Base-by-base conservation (phyloP, 1,140 invertebrate species). In the Marisa cornuarietis region DNA sequence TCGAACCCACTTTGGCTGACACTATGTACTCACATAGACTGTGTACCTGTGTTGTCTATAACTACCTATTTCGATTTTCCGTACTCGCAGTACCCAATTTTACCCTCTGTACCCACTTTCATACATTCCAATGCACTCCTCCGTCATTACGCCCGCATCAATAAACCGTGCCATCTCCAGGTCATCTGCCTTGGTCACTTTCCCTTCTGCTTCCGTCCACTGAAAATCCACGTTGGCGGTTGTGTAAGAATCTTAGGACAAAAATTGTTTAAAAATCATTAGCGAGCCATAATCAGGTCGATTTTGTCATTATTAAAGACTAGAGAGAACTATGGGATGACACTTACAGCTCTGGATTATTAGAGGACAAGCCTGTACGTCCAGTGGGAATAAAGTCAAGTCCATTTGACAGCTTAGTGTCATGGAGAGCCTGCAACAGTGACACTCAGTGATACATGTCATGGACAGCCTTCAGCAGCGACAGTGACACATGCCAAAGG, bases 221-320 rank as follows among this genome's bases (percentile, higher is more conserved):
- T 68, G n/a, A 62, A 82, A 85, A 31, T 81, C 75, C 49, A 85
- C 81, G 68, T 85, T 83, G 4, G 79, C 82, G 49, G 74, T 76
- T 18, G 81, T 83, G 71, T 83, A 83, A n/a, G 80, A 82, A 79
- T 83, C 84, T 85, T 5, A 80, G 74, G n/a, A 65, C 24, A 22
- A 74, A n/a, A 31, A 26, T 42, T 42, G 31, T 42, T 42, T 42
- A 42, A 42, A 42, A 42, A 42, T 42, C 6, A 42, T 42, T 42
- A 42, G 31, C 31, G 2, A 6, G 31, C 31, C 31, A 42, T 4
- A 42, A 42, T 42, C 31, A 42, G 0, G 31, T 42, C 31, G 6
- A 42, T 42, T 42, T 42, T 42, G 31, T 42, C 31, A 42, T 42
- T 42, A 0, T 42, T 42, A 42, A 42, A 6, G 6, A 42, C 20